Conservation (phyloP, 2,888 invertebrate genomes). For the Celastrina argiolus region DNA sequence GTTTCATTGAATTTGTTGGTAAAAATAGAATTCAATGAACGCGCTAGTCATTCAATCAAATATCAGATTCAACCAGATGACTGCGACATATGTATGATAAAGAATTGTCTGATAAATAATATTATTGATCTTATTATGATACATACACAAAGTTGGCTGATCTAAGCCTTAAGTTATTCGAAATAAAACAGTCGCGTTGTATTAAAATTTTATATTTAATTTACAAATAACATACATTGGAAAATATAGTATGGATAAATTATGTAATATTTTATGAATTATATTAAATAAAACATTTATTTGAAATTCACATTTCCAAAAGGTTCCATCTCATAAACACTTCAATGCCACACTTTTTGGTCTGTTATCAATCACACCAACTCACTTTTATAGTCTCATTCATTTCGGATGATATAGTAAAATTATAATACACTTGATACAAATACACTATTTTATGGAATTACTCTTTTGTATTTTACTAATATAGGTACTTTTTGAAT, state of each 20-base stretch:
- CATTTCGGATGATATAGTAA: background rate
- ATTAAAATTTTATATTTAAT: conserved; percentile 25
- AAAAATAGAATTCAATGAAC: no score
- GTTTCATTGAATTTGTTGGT: no score
- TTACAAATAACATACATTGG: conserved; percentile 26
- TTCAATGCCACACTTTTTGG: background rate
- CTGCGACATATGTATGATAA: no score
- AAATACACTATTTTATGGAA: conserved; percentile 9
- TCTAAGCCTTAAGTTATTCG: background rate
- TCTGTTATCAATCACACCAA: background rate
- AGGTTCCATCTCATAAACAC: conserved; percentile 5
- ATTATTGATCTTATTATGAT: no score
- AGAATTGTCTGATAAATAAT: no score
- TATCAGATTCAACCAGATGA: no score
- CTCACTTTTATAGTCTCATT: background rate
- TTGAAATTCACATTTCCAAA: conserved; percentile 21
- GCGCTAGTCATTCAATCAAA: no score
- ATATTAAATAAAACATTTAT: conserved; percentile 12
- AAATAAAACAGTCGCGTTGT: conserved; percentile 3
- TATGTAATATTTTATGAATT: conserved; percentile 9
- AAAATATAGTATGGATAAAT: conserved; percentile 24
- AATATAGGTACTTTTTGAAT: background rate
- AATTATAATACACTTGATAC: background rate
- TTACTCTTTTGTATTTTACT: background rate
- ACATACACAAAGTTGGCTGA: no score